These are phyloP conservation scores for Hypolimnas misippus DNA, from an alignment of 2,888 invertebrate species.

Conservation along the genomic window DNA sequence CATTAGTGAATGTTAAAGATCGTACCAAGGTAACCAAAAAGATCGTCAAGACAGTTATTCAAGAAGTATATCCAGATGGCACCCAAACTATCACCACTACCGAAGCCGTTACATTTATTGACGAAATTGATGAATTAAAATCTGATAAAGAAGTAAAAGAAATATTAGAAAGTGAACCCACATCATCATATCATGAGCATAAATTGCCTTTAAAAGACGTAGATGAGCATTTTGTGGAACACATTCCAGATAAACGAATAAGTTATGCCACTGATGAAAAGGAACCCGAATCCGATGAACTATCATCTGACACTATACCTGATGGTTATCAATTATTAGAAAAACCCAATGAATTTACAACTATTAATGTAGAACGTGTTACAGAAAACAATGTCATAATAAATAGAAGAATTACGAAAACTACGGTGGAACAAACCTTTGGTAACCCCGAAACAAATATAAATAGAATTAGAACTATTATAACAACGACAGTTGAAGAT, in stretches of 20 bases:
- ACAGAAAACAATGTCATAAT: conserved; percentile 22
- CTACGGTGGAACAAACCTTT: conserved; percentile 20
- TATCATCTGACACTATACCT: conserved; percentile 12
- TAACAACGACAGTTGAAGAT: conserved; percentile 23
- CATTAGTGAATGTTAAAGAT: conserved; percentile 16
- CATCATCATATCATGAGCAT: not conserved
- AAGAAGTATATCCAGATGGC: conserved; percentile 32
- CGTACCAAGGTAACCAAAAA: conserved; percentile 18
- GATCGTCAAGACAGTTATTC: conserved; percentile 21
- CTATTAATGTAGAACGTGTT: conserved; percentile 22
- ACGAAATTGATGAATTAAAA: not conserved
- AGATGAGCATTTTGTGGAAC: not conserved
- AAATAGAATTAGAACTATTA: conserved; percentile 28
- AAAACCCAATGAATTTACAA: conserved; percentile 13
- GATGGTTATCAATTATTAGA: conserved; percentile 20
- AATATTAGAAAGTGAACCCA: not conserved
- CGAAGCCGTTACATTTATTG: conserved; percentile 26
- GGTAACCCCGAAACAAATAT: conserved; percentile 8
- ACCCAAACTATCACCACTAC: conserved; percentile 25
- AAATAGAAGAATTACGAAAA: conserved; percentile 26
- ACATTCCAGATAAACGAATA: not conserved
- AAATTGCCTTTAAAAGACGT: not conserved
- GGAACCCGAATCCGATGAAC: not conserved
- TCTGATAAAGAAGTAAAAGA: not conserved
- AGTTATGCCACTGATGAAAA: not conserved